Conservation (phyloP, 2,113 vertebrate species). For the Hiodon tergisus region DNA sequence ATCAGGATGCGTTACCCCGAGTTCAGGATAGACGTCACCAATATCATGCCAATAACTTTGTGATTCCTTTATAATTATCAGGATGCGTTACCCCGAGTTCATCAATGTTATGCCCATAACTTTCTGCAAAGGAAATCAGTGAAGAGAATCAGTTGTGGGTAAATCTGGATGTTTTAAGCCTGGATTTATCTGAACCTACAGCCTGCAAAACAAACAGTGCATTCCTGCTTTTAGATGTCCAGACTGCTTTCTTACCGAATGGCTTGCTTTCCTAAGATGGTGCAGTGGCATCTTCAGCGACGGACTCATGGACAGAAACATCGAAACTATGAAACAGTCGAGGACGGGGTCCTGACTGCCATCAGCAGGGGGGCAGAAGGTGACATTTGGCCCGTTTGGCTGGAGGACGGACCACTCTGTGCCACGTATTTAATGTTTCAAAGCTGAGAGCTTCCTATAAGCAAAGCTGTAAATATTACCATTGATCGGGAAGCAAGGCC, state of each 20-base stretch:
- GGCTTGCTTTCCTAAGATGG: no score
- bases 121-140: neutral
- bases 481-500: conserved; percentile 70
- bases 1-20: neutral
- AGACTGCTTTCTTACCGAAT: no score
- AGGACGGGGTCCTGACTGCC: no score
- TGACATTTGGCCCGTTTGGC: neutral
- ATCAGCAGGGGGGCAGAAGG: no score
- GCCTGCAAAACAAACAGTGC: no score
- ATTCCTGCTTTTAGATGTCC: no score
- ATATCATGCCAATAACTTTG: neutral
- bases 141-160: no score
- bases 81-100: neutral
- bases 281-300: no score
- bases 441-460: conserved; percentile 65
- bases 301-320: no score
- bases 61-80: neutral
- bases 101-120: neutral
- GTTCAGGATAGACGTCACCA: neutral
- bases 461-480: conserved; percentile 72
- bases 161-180: no score
- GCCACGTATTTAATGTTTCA: conserved; percentile 66
- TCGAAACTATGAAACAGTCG: no score
- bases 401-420: conserved; percentile 36
- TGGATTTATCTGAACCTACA: no score